Conservation (phyloP, 2,797 vertebrate species). For the Microhierax caerulescens region DNA sequence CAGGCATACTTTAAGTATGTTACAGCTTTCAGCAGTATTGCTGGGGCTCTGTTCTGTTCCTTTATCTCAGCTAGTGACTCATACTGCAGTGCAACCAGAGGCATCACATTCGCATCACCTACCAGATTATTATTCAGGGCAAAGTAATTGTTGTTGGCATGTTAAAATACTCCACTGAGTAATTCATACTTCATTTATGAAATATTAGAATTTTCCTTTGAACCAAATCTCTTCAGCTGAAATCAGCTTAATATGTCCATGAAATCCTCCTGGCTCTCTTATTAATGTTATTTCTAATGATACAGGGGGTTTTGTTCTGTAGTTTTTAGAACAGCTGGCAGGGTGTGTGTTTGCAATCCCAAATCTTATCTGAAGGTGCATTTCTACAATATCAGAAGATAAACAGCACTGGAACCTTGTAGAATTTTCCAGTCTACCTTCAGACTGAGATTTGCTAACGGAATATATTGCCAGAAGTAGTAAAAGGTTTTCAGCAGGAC, state of each 20-base stretch:
- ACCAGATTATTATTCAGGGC: neutral
- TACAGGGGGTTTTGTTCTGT: neutral
- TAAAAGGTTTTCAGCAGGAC: neutral
- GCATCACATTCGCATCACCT: neutral
- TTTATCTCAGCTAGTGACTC: slow-evolving; percentile 8
- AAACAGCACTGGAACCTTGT: neutral
- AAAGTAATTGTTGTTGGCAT: neutral
- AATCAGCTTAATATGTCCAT: neutral
- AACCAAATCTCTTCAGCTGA: neutral
- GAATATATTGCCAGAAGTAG: neutral
- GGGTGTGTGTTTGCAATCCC: neutral
- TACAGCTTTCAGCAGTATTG: neutral
- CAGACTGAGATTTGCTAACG: neutral
- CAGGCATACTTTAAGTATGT: neutral
- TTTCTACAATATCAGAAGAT: neutral
- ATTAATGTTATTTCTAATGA: neutral
- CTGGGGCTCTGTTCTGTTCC: neutral
- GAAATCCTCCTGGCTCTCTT: neutral
- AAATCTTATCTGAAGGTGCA: neutral
- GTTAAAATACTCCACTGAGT: neutral
- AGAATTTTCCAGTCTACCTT: neutral
- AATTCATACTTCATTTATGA: neutral
- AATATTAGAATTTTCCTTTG: neutral
- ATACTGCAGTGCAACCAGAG: slow-evolving; percentile 6
- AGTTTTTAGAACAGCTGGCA: neutral